phyloP scores from a whole-genome alignment of 2,797 vertebrate genomes.

The Pampus argenteus region DNA sequence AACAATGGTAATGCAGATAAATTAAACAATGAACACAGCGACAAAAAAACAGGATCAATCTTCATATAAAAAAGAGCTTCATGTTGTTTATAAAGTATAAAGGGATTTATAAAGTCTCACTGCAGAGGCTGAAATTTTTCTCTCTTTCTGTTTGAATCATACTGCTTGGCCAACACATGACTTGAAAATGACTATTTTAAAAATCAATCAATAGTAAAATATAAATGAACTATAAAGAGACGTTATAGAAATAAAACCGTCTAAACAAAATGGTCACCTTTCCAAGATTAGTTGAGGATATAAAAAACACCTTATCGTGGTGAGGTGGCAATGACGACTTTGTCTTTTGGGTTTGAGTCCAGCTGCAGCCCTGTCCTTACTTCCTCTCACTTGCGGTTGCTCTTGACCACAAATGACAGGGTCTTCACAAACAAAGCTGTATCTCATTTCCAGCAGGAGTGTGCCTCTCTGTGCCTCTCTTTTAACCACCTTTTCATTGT shows the following conservation, averaged over 20 bases:
- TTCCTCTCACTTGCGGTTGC: constrained; percentile 74
- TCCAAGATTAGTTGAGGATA: constrained; percentile 43
- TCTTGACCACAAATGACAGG: constrained; percentile 84
- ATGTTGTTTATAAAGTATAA: no score
- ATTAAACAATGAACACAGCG: background rate
- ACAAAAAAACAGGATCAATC: background rate
- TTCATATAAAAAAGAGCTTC: background rate
- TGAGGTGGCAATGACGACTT: constrained; percentile 39
- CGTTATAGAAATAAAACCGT: constrained; percentile 3
- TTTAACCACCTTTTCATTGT: constrained; percentile 52
- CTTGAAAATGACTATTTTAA: background rate
- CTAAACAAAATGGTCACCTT: constrained; percentile 26
- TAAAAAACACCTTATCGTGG: constrained; percentile 39
- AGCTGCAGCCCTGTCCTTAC: constrained; percentile 56
- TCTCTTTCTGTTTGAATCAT: background rate
- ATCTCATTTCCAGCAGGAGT: constrained; percentile 53
- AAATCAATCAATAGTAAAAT: background rate
- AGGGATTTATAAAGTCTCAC: background rate
- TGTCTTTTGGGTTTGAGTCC: constrained; percentile 41
- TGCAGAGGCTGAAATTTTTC: background rate
- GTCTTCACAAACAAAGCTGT: constrained; percentile 71
- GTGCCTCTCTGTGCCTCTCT: constrained; percentile 44
- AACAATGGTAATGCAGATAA: background rate
- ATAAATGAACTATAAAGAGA: background rate
- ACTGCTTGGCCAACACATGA: background rate